phyloP scores from a whole-genome alignment of 2,113 vertebrate species.

The Formicarius rufipectus region DNA sequence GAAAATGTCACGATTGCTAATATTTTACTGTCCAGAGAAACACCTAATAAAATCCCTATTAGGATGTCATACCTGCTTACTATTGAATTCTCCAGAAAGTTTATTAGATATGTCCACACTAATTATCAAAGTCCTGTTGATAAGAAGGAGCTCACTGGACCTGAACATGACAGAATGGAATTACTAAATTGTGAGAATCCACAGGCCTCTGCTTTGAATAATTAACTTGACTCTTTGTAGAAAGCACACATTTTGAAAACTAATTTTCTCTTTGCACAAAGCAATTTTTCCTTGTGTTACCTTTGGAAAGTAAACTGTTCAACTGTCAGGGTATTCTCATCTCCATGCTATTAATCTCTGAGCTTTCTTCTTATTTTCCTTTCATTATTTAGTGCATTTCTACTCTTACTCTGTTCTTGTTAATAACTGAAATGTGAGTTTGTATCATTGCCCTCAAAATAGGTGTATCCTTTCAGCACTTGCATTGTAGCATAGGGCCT shows the following conservation, averaged over 20 bases:
- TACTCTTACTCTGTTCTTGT: background rate
- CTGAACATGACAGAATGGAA: constrained; percentile 81
- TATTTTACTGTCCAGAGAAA: constrained; percentile 79
- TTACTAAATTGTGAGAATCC: constrained; percentile 81
- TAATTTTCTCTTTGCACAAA: constrained; percentile 78
- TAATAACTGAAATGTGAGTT: background rate
- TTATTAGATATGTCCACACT: constrained; percentile 87
- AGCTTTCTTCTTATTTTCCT: background rate
- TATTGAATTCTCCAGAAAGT: constrained; percentile 85
- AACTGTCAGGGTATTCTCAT: constrained; percentile 48
- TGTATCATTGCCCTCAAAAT: background rate
- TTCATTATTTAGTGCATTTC: background rate
- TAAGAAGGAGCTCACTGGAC: constrained; percentile 82
- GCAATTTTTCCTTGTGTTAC: constrained; percentile 81
- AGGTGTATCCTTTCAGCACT: background rate
- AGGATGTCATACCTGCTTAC: constrained; percentile 91
- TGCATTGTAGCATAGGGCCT: background rate
- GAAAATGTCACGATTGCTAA: constrained; percentile 89
- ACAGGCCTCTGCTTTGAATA: constrained; percentile 83
- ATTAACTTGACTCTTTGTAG: constrained; percentile 81
- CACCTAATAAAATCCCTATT: constrained; percentile 87
- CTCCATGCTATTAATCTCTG: constrained; percentile 23
- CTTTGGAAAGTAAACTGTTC: constrained; percentile 82
- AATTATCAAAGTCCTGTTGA: constrained; percentile 88
- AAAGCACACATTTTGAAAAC: constrained; percentile 74